phyloP scores from a whole-genome alignment of 1,140 invertebrate genomes.

The Dreissena rostriformis region DNA sequence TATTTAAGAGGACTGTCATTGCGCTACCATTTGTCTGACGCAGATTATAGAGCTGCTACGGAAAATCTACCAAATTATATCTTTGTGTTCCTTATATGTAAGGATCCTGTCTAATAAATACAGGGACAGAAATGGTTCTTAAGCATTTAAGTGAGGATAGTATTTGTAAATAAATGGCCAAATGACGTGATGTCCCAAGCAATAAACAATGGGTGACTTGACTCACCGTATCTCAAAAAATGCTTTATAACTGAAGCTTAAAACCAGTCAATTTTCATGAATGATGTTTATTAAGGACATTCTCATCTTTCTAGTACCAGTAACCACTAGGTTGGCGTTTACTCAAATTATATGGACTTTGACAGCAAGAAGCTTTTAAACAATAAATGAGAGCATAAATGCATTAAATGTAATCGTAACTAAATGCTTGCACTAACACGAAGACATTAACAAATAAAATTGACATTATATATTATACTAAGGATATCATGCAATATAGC shows the following conservation, averaged over 20 bases:
- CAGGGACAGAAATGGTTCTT: constrained; percentile 58
- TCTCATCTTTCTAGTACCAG: neutral
- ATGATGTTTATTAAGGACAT: constrained; percentile 4
- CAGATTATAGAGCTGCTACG: constrained; percentile 47
- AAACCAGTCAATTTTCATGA: constrained; percentile 17
- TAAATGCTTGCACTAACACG: too few relatives aligned
- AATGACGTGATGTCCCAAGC: constrained; percentile 52
- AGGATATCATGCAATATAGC: too few relatives aligned
- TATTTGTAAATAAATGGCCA: constrained; percentile 56
- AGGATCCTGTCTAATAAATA: constrained; percentile 58
- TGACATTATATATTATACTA: too few relatives aligned
- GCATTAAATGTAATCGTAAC: too few relatives aligned
- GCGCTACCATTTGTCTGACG: constrained; percentile 52
- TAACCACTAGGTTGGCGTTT: neutral
- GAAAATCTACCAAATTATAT: constrained; percentile 59
- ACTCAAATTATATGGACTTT: too few relatives aligned
- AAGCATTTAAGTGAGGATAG: constrained; percentile 58
- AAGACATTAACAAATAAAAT: too few relatives aligned
- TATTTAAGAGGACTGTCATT: constrained; percentile 59
- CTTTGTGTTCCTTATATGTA: constrained; percentile 52
- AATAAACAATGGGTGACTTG: constrained; percentile 28
- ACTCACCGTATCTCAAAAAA: constrained; percentile 10
- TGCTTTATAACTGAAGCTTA: constrained; percentile 45
- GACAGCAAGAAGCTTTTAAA: too few relatives aligned
- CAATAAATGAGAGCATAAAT: too few relatives aligned